Base-by-base conservation (phyloP, 2,113 vertebrate genomes). In the Phalacrocorax brasilianus region DNA sequence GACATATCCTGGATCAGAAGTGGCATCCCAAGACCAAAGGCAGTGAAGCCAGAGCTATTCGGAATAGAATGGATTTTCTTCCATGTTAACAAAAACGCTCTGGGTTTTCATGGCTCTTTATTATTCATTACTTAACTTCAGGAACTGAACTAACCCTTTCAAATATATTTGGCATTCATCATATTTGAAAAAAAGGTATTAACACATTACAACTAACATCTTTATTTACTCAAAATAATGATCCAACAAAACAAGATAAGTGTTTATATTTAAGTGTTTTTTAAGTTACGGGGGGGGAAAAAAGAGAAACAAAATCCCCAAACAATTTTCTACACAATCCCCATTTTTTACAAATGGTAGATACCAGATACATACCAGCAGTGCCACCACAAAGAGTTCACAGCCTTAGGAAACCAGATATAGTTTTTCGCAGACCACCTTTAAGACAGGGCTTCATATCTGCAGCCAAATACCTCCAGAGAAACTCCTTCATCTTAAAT, bases 281-380 rank as follows among this genome's bases (percentile, higher is more conserved):
- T 75, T 11, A 85, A 78, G 11, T 55, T 82, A 49, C 4, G 8
- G 22, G 8, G 12, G 6, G 2, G 13, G 4, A 14, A 26, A 16
- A 26, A 14, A 62, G 9, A 3, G 11, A 59, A 50, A 40, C 4
- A 63, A n/a, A 13, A 0, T 2, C 6, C 17, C 5, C 15, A 27
- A 52, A 38, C 3, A 83, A 30, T 15, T 23, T 63, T 52, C 33
- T 67, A 21, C 14, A 5, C 35, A 70, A 88, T 47, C 5, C 9
- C 12, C 3, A 7, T 28, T 55, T 92, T 74, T 83, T 8, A n/a
- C 18, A 53, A 78, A 56, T 22, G 6, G 21, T 9, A 70, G 40
- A 22, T 6, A 80, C 14, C 5, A 77, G 35, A 80, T 22, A 40
- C 1, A 0, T 45, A 30, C 12, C 42, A 88, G 42, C 42, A 66